These are phyloP conservation scores for Coenonympha arcania DNA, from an alignment of 2,888 invertebrate genomes.

Conservation along the genomic window DNA sequence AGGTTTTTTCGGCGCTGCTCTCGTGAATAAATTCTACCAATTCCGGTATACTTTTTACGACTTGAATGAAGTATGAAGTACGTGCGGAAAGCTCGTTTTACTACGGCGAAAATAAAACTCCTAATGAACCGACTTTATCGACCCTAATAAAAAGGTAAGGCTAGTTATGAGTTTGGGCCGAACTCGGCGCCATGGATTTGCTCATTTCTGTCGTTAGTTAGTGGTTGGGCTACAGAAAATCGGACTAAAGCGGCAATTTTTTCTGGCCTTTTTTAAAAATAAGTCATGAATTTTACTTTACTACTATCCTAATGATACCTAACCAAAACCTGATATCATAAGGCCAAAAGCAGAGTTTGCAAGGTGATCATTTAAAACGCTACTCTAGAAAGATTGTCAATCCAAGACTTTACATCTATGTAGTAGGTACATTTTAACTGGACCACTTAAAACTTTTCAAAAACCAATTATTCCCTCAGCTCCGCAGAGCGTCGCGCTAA, in stretches of 20 bases:
- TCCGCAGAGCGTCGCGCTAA: background rate
- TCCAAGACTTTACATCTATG: too few relatives aligned
- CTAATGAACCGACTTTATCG: slow-evolving; percentile 56
- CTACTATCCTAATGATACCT: too few relatives aligned
- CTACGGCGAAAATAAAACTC: slow-evolving; percentile 53
- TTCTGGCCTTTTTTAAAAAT: too few relatives aligned
- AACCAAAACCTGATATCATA: too few relatives aligned
- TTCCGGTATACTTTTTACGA: slow-evolving; percentile 52
- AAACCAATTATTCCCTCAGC: background rate
- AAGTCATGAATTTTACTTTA: too few relatives aligned
- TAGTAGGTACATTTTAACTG: background rate
- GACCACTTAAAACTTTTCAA: background rate
- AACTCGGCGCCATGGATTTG: slow-evolving; percentile 1
- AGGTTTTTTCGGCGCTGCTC: slow-evolving; percentile 21
- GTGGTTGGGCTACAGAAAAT: too few relatives aligned
- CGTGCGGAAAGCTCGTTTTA: slow-evolving; percentile 50
- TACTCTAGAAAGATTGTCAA: too few relatives aligned
- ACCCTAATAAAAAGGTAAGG: slow-evolving; percentile 49
- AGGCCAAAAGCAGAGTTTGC: too few relatives aligned
- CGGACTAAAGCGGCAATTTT: too few relatives aligned
- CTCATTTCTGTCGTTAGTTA: slow-evolving; percentile 3
- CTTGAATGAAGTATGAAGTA: slow-evolving; percentile 55
- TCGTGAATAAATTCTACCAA: slow-evolving; percentile 56
- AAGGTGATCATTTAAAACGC: too few relatives aligned
- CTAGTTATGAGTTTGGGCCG: slow-evolving; percentile 8